Evolutionary conservation across 2,888 invertebrate species (phyloP), one percentile per base, ranked within the genome.

Genomic region (Tenthredo scrophulariae): DNA sequence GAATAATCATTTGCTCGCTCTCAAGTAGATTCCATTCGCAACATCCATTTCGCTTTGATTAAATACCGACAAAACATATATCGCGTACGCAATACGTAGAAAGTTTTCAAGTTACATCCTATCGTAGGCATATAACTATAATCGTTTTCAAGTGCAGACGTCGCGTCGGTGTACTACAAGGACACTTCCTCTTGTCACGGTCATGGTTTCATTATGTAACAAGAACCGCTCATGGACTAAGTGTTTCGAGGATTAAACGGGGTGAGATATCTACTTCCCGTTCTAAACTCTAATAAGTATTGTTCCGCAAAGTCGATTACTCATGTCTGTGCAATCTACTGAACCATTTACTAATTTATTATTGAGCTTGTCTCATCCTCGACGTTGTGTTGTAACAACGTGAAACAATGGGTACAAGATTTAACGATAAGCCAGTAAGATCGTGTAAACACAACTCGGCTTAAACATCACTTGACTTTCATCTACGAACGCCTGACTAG

Each of bases 141-240:
- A 54, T 54, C 29, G 26, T 54, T 33, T 29, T 74, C n/a, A 40
- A 74, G 74, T 74, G 29, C 77, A 29, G 29, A 77, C 7, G n/a
- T 54, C 77, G 54, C 7, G 77, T 54, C 77, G 54, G 67, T 29
- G 29, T 18, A 77, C 22, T 54, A 29, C 77, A 77, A 77, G 77
- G 77, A 77, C 77, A 77, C 54, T 77, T 77, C 54, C 50, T 54
- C n/a, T 29, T 50, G 77, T 77, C 54, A 77, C 54, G 77, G 77
- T 77, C 77, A 77, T 54, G 77, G 18, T 50, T 77, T 77, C 54
- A 50, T 77, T 77, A 77, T 18, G 33, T 9, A 77, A 77, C 9
- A 33, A 67, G 6, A 22, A 67, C 18, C 67, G 33, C 33, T 67
- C 67, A 18, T 33, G 67, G 67, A 62, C 62, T 62, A 62, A 54